Evolutionary conservation across 2,113 vertebrate genomes (phyloP).

Genomic region (Globicephala melas): DNA sequence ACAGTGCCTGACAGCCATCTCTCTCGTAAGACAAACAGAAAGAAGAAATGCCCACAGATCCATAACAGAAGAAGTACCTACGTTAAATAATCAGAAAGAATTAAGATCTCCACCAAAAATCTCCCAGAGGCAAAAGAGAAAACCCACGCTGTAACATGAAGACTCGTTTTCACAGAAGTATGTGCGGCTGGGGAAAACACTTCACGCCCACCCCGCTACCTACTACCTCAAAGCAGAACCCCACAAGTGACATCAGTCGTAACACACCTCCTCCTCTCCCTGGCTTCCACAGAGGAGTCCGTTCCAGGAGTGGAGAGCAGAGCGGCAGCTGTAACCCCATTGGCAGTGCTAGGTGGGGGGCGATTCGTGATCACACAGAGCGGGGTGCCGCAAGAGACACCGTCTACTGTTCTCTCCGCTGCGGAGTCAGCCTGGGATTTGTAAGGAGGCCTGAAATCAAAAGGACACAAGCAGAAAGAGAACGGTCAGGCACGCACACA

Average conservation of each 20-base stretch:
- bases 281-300: conserved; percentile 81
- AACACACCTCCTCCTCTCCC: conserved; percentile 83
- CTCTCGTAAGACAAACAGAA: neutral
- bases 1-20: neutral
- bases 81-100: neutral
- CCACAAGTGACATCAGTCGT: neutral
- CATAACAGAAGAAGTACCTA: neutral
- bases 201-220: neutral
- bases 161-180: neutral
- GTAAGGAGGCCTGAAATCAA: conserved; percentile 83
- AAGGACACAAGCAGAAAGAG: conserved; percentile 50
- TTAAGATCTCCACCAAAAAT: neutral
- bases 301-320: conserved; percentile 71
- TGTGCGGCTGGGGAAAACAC: neutral
- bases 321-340: conserved; percentile 64
- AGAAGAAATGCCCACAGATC: neutral
- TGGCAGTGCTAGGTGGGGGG: conserved; percentile 76
- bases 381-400: conserved; percentile 76
- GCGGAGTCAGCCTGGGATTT: conserved; percentile 79
- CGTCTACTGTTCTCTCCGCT: conserved; percentile 79
- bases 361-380: conserved; percentile 84
- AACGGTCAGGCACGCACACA: neutral
- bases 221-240: neutral
- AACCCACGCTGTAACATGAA: neutral
- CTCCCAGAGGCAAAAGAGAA: neutral